phyloP scores from a whole-genome alignment of 2,888 invertebrate genomes.

The Lordiphosa andalusiaca region DNA sequence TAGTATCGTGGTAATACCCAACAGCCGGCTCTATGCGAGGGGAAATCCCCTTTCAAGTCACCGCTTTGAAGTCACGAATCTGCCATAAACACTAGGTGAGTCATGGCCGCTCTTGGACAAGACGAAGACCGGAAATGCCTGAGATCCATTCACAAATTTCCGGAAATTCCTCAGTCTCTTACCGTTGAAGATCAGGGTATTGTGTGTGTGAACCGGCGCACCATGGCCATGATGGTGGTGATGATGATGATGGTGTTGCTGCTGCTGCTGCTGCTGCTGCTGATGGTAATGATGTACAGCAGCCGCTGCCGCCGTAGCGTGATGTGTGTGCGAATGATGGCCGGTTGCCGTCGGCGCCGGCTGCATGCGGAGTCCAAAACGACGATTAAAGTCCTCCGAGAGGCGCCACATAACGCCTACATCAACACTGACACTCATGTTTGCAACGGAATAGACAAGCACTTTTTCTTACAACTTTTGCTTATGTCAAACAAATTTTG shows the following conservation, averaged over 20 bases:
- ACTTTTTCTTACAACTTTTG: too few relatives aligned
- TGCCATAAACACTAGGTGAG: constrained; percentile 24
- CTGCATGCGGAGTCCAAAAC: constrained; percentile 80
- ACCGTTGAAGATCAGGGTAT: constrained; percentile 47
- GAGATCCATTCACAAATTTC: neutral
- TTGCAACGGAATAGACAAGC: too few relatives aligned
- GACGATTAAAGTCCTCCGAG: constrained; percentile 80
- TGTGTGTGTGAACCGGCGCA: constrained; percentile 12
- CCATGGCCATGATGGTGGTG: constrained; percentile 52
- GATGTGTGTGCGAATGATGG: constrained; percentile 28
- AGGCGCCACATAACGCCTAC: constrained; percentile 81
- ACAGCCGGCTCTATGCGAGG: neutral
- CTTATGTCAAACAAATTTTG: too few relatives aligned
- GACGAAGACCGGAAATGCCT: constrained; percentile 7
- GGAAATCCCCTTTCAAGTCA: constrained; percentile 34
- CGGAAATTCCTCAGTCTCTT: constrained; percentile 6
- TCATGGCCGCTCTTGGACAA: constrained; percentile 11
- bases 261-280: constrained; percentile 44
- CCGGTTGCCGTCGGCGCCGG: constrained; percentile 73
- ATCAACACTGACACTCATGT: constrained; percentile 80
- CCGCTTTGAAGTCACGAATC: constrained; percentile 28
- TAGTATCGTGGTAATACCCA: constrained; percentile 25
- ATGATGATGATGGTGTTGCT: constrained; percentile 69
- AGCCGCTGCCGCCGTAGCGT: constrained; percentile 19
- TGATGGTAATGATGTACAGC: constrained; percentile 59